Conservation (phyloP, 2,888 invertebrate genomes). For the Prosopocoilus inquinatus region DNA sequence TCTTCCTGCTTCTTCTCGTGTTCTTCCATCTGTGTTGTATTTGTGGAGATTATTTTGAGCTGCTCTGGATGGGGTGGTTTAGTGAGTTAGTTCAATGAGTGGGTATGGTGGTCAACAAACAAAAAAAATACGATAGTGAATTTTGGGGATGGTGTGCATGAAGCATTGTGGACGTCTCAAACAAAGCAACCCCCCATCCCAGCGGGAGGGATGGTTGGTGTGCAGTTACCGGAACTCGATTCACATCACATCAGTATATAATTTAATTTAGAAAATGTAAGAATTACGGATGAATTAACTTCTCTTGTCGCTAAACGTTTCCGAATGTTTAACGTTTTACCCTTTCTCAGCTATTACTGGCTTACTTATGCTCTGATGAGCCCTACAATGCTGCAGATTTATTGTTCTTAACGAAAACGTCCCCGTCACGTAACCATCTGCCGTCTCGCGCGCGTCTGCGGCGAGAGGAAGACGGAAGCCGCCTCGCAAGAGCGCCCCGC, state of each 20-base stretch:
- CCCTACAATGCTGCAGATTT: slow-evolving; percentile 48
- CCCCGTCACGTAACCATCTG: background rate
- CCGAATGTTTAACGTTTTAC: slow-evolving; percentile 49
- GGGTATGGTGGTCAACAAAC: too few relatives aligned
- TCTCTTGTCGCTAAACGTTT: slow-evolving; percentile 32
- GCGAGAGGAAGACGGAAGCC: background rate
- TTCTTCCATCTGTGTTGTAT: too few relatives aligned
- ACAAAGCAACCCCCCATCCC: too few relatives aligned
- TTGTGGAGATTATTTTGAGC: too few relatives aligned
- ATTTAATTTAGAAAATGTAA: slow-evolving; percentile 46
- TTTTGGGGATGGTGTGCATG: too few relatives aligned
- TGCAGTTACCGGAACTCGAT: background rate
- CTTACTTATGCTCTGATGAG: slow-evolving; percentile 50
- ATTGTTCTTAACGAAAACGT: slow-evolving; percentile 32
- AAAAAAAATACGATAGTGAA: too few relatives aligned
- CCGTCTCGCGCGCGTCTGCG: background rate
- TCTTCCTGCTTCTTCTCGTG: too few relatives aligned
- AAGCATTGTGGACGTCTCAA: too few relatives aligned
- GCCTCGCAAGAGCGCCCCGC: background rate
- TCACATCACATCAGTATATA: slow-evolving; percentile 32
- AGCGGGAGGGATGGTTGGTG: background rate
- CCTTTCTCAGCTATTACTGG: slow-evolving; percentile 47
- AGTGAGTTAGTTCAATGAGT: too few relatives aligned
- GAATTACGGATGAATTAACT: slow-evolving; percentile 47
- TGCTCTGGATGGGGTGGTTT: too few relatives aligned